Percentiles rank a stretch among this genome's conserved stretches.
Conservation (phyloP, 30 jellyfish, hydroid and myxozoan species). For the Chironex yamaguchii region DNA sequence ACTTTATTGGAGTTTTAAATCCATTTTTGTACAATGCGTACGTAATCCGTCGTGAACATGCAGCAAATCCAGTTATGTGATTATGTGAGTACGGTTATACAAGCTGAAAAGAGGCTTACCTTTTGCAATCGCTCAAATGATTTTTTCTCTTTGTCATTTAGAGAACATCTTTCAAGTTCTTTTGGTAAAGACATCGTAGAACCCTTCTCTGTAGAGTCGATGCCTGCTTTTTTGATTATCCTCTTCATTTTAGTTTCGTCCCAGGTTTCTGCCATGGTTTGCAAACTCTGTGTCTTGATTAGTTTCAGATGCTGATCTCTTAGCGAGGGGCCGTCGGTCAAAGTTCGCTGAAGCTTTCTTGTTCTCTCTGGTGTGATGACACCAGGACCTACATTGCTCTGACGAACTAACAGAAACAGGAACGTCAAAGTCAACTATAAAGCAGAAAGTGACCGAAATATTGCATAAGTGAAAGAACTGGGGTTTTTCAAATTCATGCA, state of each 20-base stretch:
- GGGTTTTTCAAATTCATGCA: no score
- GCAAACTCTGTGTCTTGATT: neutral
- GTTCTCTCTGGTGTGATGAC: neutral
- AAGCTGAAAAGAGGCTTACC: neutral
- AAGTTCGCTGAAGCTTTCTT: neutral
- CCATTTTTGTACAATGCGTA: no score
- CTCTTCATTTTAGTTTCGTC: neutral
- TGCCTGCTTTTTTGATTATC: neutral
- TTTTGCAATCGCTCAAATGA: neutral
- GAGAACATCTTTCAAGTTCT: neutral
- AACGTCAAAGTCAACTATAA: no score
- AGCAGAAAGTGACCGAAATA: no score
- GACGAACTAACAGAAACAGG: no score
- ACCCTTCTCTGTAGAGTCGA: no score
- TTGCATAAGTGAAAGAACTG: no score
- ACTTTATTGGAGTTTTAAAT: no score
- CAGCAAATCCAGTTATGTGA: no score
- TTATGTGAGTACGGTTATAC: no score
- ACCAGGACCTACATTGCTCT: neutral
- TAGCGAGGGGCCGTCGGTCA: neutral
- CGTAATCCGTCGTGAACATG: no score
- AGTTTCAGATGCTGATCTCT: neutral
- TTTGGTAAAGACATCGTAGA: neutral
- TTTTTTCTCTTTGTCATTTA: neutral
- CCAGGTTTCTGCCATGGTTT: neutral